Evolutionary conservation across 2,797 vertebrate genomes (phyloP), one percentile per base, ranked within the genome.

Genomic region (Thripadectes ignobilis): DNA sequence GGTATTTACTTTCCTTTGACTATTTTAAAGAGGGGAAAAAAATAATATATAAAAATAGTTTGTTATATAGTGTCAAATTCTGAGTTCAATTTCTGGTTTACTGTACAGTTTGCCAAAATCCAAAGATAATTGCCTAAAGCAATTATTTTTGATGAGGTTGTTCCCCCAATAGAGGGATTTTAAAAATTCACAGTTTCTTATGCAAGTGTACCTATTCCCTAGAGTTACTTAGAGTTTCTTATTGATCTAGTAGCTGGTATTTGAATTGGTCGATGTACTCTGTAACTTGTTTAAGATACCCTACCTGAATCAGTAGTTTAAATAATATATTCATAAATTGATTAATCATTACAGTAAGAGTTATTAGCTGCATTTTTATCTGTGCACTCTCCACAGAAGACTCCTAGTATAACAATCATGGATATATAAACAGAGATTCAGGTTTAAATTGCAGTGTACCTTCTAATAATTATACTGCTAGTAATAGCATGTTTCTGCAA

Each of bases 281-380:
- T 98, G 98, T 98, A 98, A 99, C 99, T 99, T 98, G 97, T 98
- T 98, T 98, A 98, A 98, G 98, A 98, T 98, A 98, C 98, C 98
- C 98, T 98, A 99, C 98, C 98, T 99, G 99, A 98, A 98, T 98
- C 98, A 98, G 99, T 99, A 98, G 98, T 99, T 99, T 98, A 98
- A 98, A 98, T 99, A 99, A 99, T 99, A 98, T 98, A 99, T 99
- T 99, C 99, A 98, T 98, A 98, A 98, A 99, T 99, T 99, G 99
- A 99, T 99, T 99, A 98, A 98, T 99, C 98, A 99, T 99, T 99
- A 98, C 98, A 98, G 98, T 98, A 98, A 98, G 98, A 98, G 98
- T 98, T 98, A 99, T 99, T 99, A 99, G 98, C 98, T 97, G 98
- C 98, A 98, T 98, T 98, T 98, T 98, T 98, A 98, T 98, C 98